Evolutionary conservation across 2,113 vertebrate species (phyloP).

Genomic region (Prochilodus magdalenae): DNA sequence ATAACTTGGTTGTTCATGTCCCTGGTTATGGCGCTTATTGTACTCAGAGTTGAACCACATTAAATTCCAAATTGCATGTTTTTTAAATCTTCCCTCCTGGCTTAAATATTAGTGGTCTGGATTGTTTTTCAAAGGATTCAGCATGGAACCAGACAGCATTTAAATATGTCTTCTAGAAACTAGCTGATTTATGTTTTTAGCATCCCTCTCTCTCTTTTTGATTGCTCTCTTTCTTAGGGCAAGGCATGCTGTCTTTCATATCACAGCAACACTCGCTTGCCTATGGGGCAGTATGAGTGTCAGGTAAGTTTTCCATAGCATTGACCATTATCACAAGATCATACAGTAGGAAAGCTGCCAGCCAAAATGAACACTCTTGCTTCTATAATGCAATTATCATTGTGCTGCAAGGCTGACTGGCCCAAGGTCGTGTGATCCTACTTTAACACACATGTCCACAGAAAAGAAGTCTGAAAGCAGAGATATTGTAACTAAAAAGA

Average conservation of each 20-base stretch:
- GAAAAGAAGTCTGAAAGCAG: not conserved
- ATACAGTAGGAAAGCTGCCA: not conserved
- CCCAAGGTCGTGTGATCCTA: slow-evolving; percentile 33
- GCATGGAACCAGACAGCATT: slow-evolving; percentile 4
- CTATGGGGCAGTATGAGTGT: slow-evolving; percentile 30
- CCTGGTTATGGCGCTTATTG: not conserved
- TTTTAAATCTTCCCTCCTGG: not conserved
- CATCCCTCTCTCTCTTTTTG: not conserved
- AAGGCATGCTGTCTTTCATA: not conserved
- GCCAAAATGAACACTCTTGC: not conserved
- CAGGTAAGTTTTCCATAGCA: not conserved
- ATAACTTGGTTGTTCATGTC: slow-evolving; percentile 17
- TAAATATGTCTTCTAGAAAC: slow-evolving; percentile 9
- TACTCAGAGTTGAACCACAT: not conserved
- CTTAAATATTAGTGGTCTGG: not conserved
- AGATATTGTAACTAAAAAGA: too few species aligned
- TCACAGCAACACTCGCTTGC: slow-evolving; percentile 53
- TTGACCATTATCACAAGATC: slow-evolving; percentile 2
- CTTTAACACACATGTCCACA: not conserved
- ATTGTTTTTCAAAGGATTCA: not conserved
- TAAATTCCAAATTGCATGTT: not conserved
- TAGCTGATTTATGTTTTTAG: not conserved
- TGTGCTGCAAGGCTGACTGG: not conserved
- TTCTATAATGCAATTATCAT: not conserved
- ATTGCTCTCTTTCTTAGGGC: slow-evolving; percentile 50